phyloP scores from a whole-genome alignment of 1,140 invertebrate species.

The Zaprionus inermis region DNA sequence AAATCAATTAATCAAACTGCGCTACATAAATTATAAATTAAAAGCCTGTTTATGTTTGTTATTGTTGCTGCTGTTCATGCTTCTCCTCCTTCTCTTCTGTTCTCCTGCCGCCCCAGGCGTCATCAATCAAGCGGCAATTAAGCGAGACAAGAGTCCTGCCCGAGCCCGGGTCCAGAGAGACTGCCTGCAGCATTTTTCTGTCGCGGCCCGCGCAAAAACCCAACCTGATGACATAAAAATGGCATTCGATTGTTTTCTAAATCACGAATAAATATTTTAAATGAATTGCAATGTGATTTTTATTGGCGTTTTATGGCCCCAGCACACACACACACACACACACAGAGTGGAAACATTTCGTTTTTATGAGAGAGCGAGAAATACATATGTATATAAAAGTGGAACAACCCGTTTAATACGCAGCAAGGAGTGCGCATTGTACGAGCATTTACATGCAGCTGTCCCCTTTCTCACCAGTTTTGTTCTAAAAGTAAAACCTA shows the following conservation, averaged over 20 bases:
- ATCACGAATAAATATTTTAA: constrained; percentile 75
- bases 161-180: not conserved
- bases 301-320: constrained; percentile 32
- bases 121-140: constrained; percentile 69
- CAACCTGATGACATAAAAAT: constrained; percentile 44
- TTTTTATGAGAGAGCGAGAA: constrained; percentile 17
- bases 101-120: constrained; percentile 17
- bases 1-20: constrained; percentile 76
- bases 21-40: constrained; percentile 80
- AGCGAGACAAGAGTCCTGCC: constrained; percentile 27
- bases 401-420: constrained; percentile 17
- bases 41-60: constrained; percentile 56
- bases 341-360: constrained; percentile 25
- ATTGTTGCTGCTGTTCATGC: not conserved
- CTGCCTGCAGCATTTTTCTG: constrained; percentile 15
- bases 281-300: constrained; percentile 61
- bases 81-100: not conserved
- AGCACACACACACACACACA: not conserved
- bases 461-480: not conserved
- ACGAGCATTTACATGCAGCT: not conserved
- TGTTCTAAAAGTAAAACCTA: not conserved
- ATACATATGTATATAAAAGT: constrained; percentile 17
- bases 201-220: not conserved
- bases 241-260: constrained; percentile 61
- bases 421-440: not conserved